A percentile compares a stretch with the other conserved stretches of the same genome.
phyloP scores from a whole-genome alignment of 2,113 vertebrate genomes.

The Halichoeres trimaculatus region DNA sequence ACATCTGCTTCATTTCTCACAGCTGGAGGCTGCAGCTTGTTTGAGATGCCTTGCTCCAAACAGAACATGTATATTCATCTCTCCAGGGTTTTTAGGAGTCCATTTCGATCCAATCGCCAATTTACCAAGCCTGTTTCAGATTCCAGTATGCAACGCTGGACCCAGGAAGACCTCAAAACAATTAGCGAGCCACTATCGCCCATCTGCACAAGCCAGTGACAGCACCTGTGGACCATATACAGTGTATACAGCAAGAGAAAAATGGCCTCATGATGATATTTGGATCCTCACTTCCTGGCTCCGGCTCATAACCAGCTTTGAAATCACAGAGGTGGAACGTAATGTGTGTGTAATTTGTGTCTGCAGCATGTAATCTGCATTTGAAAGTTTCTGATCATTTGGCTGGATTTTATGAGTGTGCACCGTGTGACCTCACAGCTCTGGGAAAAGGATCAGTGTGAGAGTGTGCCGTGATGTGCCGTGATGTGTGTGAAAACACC shows the following conservation, averaged over 20 bases:
- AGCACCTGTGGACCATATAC: not conserved
- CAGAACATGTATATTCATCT: no score
- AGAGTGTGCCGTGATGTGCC: constrained; percentile 6
- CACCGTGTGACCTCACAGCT: constrained; percentile 18
- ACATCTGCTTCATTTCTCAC: no score
- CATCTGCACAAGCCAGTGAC: not conserved
- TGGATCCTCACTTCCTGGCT: not conserved
- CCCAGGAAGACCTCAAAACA: no score
- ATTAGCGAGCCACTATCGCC: not conserved
- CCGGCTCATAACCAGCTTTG: constrained; percentile 6
- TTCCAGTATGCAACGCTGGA: not conserved
- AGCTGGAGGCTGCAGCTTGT: no score
- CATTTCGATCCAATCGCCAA: no score
- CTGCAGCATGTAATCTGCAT: constrained; percentile 33
- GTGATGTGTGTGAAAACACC: constrained; percentile 57
- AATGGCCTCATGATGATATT: not conserved
- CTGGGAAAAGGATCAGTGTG: constrained; percentile 30
- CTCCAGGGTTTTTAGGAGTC: no score
- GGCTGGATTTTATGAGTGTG: constrained; percentile 7
- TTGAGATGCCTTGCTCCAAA: no score
- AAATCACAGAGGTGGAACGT: not conserved
- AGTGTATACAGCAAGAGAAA: not conserved
- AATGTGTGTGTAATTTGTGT: constrained; percentile 19
- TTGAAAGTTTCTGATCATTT: constrained; percentile 53
- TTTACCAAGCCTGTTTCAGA: no score